phyloP scores from a whole-genome alignment of 2,888 invertebrate species.

The Drosophila acutilabella region DNA sequence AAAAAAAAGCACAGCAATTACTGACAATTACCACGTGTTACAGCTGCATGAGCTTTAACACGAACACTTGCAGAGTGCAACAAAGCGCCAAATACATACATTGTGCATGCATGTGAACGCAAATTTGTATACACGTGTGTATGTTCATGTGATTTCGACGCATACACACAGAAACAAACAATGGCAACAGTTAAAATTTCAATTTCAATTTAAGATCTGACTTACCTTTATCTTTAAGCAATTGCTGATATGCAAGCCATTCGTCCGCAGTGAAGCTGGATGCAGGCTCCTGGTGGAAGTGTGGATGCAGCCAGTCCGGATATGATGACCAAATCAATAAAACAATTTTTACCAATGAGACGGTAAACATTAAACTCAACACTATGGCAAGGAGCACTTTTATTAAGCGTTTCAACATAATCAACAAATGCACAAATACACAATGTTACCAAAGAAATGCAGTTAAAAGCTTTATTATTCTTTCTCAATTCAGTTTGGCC shows the following conservation, averaged over 20 bases:
- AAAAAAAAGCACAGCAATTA: conserved; percentile 4
- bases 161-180: conserved; percentile 20
- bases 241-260: conserved; percentile 90
- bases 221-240: conserved; percentile 91
- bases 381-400: conserved; percentile 86
- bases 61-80: conserved; percentile 15
- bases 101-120: not conserved
- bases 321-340: conserved; percentile 85
- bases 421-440: conserved; percentile 44
- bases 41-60: conserved; percentile 18
- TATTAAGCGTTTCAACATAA: conserved; percentile 83
- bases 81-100: conserved; percentile 13
- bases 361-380: conserved; percentile 86
- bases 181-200: not conserved
- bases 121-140: not conserved
- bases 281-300: conserved; percentile 81
- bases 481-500: conserved; percentile 1
- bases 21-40: conserved; percentile 26
- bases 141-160: not conserved
- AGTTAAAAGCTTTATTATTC: conserved; percentile 18
- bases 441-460: conserved; percentile 12
- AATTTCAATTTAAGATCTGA: conserved; percentile 42
- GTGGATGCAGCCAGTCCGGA: conserved; percentile 60
- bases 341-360: conserved; percentile 85
- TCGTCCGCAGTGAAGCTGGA: conserved; percentile 87